Evolutionary conservation across 2,888 invertebrate species (phyloP), one percentile per base, ranked within the genome.

Genomic region (Adelphocoris suturalis): DNA sequence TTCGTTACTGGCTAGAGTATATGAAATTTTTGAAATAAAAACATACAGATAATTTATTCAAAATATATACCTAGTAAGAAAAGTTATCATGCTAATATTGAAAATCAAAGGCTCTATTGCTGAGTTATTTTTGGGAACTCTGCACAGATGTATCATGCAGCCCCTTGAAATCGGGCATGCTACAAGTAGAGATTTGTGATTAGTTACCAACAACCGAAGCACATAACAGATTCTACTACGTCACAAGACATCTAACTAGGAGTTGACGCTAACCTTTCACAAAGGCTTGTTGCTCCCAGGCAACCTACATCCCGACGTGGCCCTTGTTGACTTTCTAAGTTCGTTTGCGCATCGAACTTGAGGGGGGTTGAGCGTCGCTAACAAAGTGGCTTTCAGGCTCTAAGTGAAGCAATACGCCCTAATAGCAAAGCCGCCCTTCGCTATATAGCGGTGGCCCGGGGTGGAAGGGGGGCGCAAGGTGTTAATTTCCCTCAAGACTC

Each of bases 401-500:
- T 78, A 78, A 78, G 78, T 78, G 78, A 78, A 78, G 78, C 78
- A 78, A 78, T 78, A 78, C 78, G 78, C 78, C 46, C 78, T 78
- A 78, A 78, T 78, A 78, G 78, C 78, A 78, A 78, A 46, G 46
- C 47, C 78, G 47, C 46, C 47, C 78, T 47, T 47, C 37, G 78
- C 78, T 47, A 46, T 78, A 78, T 46, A 47, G 46, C 16, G 78
- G 78, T 78, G 78, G 19, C 9, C 16, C 23, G 75, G 16, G 78
- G 13, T 4, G 78, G 78, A 28, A 19, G n/a, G 78, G 76, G 76
- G 78, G 78, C 37, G 78, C 78, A 47, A 78, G 78, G 78, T 78
- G 78, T 78, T 78, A 78, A 78, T 78, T 78, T 78, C 78, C 78
- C 78, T 78, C 47, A 78, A 78, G 78, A 78, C 78, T 78, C 78